phyloP scores from a whole-genome alignment of 2,888 invertebrate species.

The Strigamia maritima region DNA sequence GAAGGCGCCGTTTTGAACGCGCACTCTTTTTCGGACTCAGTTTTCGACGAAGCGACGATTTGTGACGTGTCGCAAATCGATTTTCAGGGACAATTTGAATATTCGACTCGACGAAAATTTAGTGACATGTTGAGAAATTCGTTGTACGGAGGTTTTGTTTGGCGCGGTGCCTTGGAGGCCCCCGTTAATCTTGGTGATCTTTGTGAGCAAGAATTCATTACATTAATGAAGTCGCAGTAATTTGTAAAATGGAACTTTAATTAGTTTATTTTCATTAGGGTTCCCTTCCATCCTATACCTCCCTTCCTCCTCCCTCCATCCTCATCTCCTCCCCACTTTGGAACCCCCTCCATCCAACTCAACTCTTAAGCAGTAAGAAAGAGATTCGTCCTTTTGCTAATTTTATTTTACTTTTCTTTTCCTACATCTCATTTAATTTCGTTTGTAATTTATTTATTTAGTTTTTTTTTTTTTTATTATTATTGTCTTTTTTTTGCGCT shows the following conservation, averaged over 20 bases:
- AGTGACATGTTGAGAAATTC: slow-evolving; percentile 8
- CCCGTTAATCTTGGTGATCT: slow-evolving; percentile 40
- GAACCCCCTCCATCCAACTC: slow-evolving; percentile 11
- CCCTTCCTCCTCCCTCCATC: not conserved
- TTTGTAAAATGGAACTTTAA: slow-evolving; percentile 41
- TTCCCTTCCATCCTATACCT: slow-evolving; percentile 25
- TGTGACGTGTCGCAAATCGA: not conserved
- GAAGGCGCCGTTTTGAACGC: not conserved
- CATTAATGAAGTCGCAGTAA: slow-evolving; percentile 41
- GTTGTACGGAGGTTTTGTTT: slow-evolving; percentile 36
- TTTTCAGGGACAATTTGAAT: not conserved
- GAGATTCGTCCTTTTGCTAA: slow-evolving; percentile 4
- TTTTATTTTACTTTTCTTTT: not conserved
- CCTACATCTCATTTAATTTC: not conserved
- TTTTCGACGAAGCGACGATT: not conserved
- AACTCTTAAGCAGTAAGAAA: not conserved
- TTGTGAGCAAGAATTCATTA: slow-evolving; percentile 40
- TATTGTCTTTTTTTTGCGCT: not conserved
- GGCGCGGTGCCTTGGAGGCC: slow-evolving; percentile 34
- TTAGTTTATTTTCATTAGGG: slow-evolving; percentile 40
- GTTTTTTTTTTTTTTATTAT: not conserved
- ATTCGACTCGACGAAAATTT: slow-evolving; percentile 11
- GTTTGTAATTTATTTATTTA: not conserved
- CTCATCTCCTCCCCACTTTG: not conserved
- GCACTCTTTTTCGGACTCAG: not conserved